A percentile compares a stretch with the other conserved stretches of the same genome.
Evolutionary conservation across 1,140 invertebrate species (phyloP).

Genomic region (Bombus huntii): DNA sequence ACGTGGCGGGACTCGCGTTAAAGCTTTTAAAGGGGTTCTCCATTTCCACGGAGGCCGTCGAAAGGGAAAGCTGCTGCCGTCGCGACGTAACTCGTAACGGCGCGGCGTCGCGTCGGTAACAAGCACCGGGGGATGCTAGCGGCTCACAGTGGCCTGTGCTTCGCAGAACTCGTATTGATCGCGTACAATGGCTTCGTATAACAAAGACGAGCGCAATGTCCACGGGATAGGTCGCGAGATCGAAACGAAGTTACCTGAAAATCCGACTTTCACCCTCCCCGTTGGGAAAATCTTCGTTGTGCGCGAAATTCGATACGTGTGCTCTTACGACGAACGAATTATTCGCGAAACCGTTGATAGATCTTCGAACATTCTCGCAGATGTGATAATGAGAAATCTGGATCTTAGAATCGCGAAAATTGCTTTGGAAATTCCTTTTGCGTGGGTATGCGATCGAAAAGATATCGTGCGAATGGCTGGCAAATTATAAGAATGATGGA

Average conservation of each 20-base stretch:
- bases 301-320: not conserved
- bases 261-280: not conserved
- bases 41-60: conserved; percentile 62
- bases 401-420: not conserved
- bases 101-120: conserved; percentile 24
- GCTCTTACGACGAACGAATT: not conserved
- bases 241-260: not conserved
- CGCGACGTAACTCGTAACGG: not conserved
- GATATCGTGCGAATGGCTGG: too few relatives aligned
- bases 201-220: conserved; percentile 48
- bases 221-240: conserved; percentile 35
- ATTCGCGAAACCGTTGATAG: too few relatives aligned
- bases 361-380: too few relatives aligned
- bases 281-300: not conserved
- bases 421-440: not conserved
- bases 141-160: conserved; percentile 7
- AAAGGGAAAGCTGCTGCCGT: conserved; percentile 64
- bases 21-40: conserved; percentile 65
- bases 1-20: conserved; percentile 31
- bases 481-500: not conserved
- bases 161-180: conserved; percentile 59
- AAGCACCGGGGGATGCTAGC: conserved; percentile 51
- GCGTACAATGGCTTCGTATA: conserved; percentile 47
- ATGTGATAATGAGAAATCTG: not conserved
- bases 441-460: not conserved